Evolutionary conservation across 2,888 invertebrate genomes (phyloP), one percentile per base, ranked within the genome.

Genomic region (Leptopilina drosophilae): DNA sequence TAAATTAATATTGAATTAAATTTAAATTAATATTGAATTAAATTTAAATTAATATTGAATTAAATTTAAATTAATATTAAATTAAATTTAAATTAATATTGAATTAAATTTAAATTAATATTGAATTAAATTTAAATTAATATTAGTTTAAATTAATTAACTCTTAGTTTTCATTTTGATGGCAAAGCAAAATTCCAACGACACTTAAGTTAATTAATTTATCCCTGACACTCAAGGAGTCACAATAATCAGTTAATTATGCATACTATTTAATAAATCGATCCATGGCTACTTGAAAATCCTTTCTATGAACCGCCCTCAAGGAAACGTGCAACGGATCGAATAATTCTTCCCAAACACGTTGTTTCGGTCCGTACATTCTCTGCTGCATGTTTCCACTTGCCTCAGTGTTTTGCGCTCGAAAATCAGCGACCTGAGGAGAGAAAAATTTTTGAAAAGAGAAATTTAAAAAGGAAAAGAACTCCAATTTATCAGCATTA

Each of bases 281-380:
- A 92, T 99, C 98, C 95, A 98, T 95, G 14, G 98, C 97, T 11
- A 96, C 95, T 92, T 99, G 98, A 92, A 98, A 98, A 91, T 99
- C 98, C 82, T 97, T 94, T 76, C 98, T 93, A 92, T 98, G 98
- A 7, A 98, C 97, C 40, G 98, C 97, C 84, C 99, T 94, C 0
- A 98, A 92, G 79, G 98, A 92, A 42, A 98, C 97, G 92, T 98
- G 98, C 79, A 99, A 94, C 0, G 99, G 99, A 93, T 99, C 98
- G 92, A 97, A 99, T 88, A 97, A 95, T 83, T 95, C 94, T 90
- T 97, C 96, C 99, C 99, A 99, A n/a, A 98, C 96, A 15, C 94
- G 93, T 9, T 96, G 94, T 90, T 96, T 96, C 86, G 98, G 95
- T 89, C 96, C 95, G 93, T 98, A 96, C 94, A 98, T 93, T 81